Evolutionary conservation across 1,140 invertebrate genomes (phyloP).

Genomic region (Drosophila busckii): DNA sequence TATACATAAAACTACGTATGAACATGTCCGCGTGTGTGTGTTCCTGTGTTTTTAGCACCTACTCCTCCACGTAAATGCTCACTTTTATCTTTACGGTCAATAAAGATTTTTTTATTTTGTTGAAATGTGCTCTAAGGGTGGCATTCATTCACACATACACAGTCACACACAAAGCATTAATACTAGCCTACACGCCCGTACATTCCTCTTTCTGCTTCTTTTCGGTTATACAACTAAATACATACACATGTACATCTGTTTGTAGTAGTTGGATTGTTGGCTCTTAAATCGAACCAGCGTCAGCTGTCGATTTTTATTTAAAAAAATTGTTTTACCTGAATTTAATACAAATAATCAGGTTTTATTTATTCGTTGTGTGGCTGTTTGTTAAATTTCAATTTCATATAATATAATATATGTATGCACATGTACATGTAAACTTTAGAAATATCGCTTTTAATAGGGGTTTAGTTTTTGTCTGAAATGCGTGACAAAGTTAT

Average conservation of each 20-base stretch:
- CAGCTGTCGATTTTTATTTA: constrained; percentile 17
- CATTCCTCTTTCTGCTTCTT: too few species aligned
- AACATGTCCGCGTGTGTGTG: not conserved
- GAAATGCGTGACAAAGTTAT: too few species aligned
- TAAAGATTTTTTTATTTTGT: constrained; percentile 41
- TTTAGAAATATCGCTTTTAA: too few species aligned
- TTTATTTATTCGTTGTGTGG: too few species aligned
- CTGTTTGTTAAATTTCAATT: too few species aligned
- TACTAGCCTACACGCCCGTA: constrained; percentile 1
- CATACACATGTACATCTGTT: not conserved
- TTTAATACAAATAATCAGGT: too few species aligned
- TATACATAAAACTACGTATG: not conserved
- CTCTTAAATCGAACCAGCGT: constrained; percentile 2
- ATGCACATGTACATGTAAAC: too few species aligned
- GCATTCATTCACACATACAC: constrained; percentile 21
- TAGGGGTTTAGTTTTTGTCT: too few species aligned
- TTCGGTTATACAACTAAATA: not conserved
- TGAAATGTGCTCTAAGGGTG: constrained; percentile 30
- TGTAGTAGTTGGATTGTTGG: constrained; percentile 11
- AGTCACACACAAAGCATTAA: not conserved
- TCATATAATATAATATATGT: too few species aligned
- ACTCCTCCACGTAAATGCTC: constrained; percentile 46
- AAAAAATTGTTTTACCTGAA: too few species aligned
- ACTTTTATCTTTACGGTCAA: constrained; percentile 70
- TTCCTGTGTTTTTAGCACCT: constrained; percentile 57